phyloP scores from a whole-genome alignment of 2,888 invertebrate species.

The Tineola bisselliella region DNA sequence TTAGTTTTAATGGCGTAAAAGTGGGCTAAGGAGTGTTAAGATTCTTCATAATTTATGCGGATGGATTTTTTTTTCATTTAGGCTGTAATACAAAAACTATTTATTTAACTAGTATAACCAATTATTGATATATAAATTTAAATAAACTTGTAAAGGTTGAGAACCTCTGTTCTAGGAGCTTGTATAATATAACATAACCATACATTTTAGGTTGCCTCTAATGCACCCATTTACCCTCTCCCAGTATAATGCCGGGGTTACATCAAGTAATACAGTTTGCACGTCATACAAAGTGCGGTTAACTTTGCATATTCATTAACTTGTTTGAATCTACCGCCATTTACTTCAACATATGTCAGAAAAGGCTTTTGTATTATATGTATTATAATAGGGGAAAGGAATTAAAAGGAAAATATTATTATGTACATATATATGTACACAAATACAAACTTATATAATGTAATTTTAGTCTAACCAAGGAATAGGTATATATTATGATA shows the following conservation, averaged over 20 bases:
- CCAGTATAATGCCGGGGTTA: neutral
- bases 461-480: conserved; percentile 9
- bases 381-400: neutral
- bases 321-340: conserved; percentile 19
- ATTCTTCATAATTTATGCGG: too few species aligned
- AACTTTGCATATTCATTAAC: conserved; percentile 40
- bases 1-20: too few species aligned
- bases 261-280: conserved; percentile 5
- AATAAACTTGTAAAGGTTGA: too few species aligned
- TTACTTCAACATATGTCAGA: neutral
- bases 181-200: neutral
- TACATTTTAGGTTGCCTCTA: neutral
- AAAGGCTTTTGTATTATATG: neutral
- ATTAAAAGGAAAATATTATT: neutral
- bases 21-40: too few species aligned
- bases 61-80: too few species aligned
- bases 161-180: too few species aligned
- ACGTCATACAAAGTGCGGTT: conserved; percentile 17
- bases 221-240: neutral
- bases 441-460: neutral
- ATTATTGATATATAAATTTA: too few species aligned
- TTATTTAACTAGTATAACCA: too few species aligned
- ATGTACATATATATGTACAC: too few species aligned
- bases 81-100: too few species aligned
- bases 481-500: too few species aligned